Evolutionary conservation across 2,888 invertebrate species (phyloP), one percentile per base, ranked within the genome.

Genomic region (Teleogryllus oceanicus): DNA sequence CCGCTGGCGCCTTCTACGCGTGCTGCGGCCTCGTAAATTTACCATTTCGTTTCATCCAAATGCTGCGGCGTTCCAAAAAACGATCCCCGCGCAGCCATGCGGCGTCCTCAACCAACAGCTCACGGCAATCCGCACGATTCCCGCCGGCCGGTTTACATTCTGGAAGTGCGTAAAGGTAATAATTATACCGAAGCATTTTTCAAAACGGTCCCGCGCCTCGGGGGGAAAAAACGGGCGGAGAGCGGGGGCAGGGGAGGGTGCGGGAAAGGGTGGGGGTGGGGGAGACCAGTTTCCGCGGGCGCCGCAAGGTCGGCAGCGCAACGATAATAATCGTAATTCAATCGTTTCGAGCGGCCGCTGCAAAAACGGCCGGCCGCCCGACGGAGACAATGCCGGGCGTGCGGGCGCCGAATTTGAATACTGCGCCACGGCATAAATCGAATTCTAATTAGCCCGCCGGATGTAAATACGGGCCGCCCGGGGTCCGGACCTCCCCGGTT

Each of bases 21-120:
- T 62, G 62, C 62, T 62, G 62, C 62, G 62, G n/a, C 62, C 62
- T 62, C 62, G 62, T 62, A 62, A 62, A 62, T 62, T 62, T 62
- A 62, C 13, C 62, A 62, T 62, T 37, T 62, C 62, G 62, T 62
- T 62, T 62, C 62, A 13, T 62, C 62, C 62, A 62, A 62, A 62
- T 37, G 37, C 62, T 18, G 62, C n/a, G 11, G n/a, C 16, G 13
- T 62, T 62, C 62, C 62, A n/a, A 62, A 62, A 62, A 62, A 62
- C 16, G 13, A n/a, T 18, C 62, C 16, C 62, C 62, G 62, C 62
- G 16, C n/a, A n/a, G n/a, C 62, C 16, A n/a, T 2, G 62, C 62
- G 16, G n/a, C 62, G n/a, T 13, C 62, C 8, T 62, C 62, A 62
- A 62, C 62, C 62, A 62, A 62, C 62, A 62, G 62, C 62, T 62